Percentiles rank a stretch among this genome's conserved stretches.
Evolutionary conservation across 2,797 vertebrate genomes (phyloP).

Genomic region (Mus caroli): DNA sequence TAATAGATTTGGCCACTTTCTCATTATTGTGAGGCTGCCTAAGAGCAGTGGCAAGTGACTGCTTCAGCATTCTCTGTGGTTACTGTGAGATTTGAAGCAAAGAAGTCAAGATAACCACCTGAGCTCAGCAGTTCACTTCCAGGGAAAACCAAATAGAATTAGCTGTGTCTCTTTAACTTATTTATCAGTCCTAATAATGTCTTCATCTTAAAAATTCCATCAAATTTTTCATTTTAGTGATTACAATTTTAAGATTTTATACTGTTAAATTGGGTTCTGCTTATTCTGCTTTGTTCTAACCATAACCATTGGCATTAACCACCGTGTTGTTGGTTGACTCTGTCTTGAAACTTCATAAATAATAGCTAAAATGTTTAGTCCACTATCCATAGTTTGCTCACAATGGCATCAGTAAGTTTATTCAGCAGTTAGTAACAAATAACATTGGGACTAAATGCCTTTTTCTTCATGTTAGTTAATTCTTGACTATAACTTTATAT

Average conservation of each 20-base stretch:
- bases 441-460: constrained; percentile 75
- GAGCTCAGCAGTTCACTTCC: neutral
- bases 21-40: neutral
- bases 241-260: constrained; percentile 59
- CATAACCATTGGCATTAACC: constrained; percentile 49
- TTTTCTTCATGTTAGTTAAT: constrained; percentile 81
- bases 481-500: constrained; percentile 73
- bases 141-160: constrained; percentile 60
- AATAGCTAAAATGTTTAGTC: constrained; percentile 33
- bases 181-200: constrained; percentile 34
- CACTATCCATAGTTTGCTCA: constrained; percentile 47
- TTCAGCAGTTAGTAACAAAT: constrained; percentile 52
- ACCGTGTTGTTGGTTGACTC: constrained; percentile 9
- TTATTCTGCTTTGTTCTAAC: constrained; percentile 71
- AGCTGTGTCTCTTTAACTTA: constrained; percentile 39
- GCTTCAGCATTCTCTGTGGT: neutral
- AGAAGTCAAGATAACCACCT: constrained; percentile 30
- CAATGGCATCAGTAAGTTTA: neutral
- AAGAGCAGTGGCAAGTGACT: neutral
- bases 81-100: constrained; percentile 2
- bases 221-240: constrained; percentile 40
- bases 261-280: constrained; percentile 47
- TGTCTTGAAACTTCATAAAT: constrained; percentile 43
- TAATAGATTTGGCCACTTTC: neutral
- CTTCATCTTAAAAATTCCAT: constrained; percentile 52